A percentile compares a stretch with the other conserved stretches of the same genome.
phyloP scores from a whole-genome alignment of 37 sponge, comb jelly and placozoan species.

The Agelas oroides region DNA sequence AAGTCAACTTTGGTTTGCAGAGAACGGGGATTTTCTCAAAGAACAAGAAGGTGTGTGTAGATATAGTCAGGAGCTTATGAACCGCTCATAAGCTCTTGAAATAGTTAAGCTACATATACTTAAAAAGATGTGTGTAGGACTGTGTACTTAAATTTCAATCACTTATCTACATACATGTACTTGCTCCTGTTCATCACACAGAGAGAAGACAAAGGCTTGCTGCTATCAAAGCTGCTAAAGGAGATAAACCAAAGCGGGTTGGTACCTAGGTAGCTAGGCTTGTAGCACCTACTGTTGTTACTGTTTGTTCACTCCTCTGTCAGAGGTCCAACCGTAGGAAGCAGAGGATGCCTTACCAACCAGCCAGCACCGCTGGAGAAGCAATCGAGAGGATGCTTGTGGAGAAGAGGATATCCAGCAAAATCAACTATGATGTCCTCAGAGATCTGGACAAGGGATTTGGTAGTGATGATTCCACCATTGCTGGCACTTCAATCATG shows the following conservation, averaged over 20 bases:
- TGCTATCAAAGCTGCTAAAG: constrained; percentile 50
- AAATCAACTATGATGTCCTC: constrained; percentile 95
- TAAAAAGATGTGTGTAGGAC: neutral
- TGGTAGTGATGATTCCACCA: neutral
- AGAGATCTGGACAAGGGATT: constrained; percentile 58
- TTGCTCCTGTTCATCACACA: too few species aligned
- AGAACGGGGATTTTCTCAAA: constrained; percentile 88
- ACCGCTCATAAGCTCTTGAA: neutral
- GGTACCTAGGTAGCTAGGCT: too few species aligned
- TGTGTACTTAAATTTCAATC: too few species aligned
- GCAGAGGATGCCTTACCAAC: neutral
- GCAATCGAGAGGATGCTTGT: constrained; percentile 96
- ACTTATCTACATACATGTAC: too few species aligned
- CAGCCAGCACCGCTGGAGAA: constrained; percentile 85
- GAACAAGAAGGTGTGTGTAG: constrained; percentile 60
- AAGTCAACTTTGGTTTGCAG: constrained; percentile 87
- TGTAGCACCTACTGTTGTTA: too few species aligned
- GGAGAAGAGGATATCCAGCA: constrained; percentile 91
- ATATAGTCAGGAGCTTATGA: neutral
- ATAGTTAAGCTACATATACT: neutral
- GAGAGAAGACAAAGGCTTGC: constrained; percentile 53
- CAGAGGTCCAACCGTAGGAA: neutral
- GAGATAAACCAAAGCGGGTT: constrained; percentile 43
- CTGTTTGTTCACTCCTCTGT: neutral
- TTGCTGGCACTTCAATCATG: too few species aligned